Conservation (phyloP, 2,797 vertebrate species). For the Gymnothorax javanicus region DNA sequence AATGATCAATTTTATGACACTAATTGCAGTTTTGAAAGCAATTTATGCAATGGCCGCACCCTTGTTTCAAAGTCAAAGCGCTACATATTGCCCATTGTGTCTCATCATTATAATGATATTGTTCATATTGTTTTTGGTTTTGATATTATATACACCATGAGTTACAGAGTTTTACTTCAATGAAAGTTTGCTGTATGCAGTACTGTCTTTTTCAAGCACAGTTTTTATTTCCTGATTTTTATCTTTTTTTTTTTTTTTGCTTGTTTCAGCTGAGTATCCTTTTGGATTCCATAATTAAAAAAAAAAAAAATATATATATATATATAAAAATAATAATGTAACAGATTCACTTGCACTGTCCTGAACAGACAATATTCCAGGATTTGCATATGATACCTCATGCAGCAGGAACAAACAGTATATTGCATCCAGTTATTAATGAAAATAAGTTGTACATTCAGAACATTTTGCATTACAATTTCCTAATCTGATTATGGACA, state of each 20-base stretch:
- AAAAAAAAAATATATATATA: neutral
- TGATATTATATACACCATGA: neutral
- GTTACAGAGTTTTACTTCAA: neutral
- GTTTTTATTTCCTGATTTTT: neutral
- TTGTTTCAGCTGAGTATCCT: neutral
- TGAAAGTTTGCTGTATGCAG: neutral
- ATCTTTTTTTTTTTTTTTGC: neutral
- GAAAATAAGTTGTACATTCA: neutral
- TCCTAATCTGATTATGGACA: neutral
- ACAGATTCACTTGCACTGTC: neutral
- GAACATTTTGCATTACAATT: neutral
- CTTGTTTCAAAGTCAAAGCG: neutral
- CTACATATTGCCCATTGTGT: neutral
- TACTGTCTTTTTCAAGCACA: neutral
- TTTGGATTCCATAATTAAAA: neutral
- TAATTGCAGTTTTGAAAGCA: neutral
- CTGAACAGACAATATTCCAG: neutral
- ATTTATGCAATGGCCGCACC: neutral
- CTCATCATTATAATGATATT: neutral
- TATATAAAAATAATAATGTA: neutral
- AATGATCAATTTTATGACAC: neutral
- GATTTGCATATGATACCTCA: neutral
- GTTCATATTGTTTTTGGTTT: neutral
- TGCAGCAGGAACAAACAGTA: neutral
- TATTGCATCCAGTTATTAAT: neutral